A percentile compares a stretch with the other conserved stretches of the same genome.
Evolutionary conservation across 2,113 vertebrate species (phyloP).

Genomic region (Vimba vimba): DNA sequence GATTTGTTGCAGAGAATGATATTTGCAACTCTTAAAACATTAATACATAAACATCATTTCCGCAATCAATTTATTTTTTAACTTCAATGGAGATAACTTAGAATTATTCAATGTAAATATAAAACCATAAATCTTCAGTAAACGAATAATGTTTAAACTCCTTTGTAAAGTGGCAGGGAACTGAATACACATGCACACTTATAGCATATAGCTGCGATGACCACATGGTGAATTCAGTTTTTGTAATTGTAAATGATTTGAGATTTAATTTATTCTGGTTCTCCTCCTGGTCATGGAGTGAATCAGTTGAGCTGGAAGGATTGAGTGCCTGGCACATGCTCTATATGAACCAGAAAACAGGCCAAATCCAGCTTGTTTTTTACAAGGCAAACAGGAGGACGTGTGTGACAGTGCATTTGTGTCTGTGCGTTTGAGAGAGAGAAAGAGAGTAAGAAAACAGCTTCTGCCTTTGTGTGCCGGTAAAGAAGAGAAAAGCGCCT

Average conservation of each 20-base stretch:
- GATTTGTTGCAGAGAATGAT: neutral
- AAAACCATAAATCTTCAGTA: neutral
- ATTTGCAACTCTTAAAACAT: neutral
- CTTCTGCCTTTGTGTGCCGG: slow-evolving; percentile 64
- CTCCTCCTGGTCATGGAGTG: slow-evolving; percentile 92
- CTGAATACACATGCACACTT: neutral
- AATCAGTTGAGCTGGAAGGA: slow-evolving; percentile 82
- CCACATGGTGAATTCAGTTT: neutral
- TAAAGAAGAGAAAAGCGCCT: slow-evolving; percentile 65
- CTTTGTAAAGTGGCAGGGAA: neutral
- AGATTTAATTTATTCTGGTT: slow-evolving; percentile 61
- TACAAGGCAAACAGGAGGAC: slow-evolving; percentile 61
- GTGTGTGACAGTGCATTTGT: neutral
- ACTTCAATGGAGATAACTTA: neutral
- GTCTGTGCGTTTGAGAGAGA: slow-evolving; percentile 25
- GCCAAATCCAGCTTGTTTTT: slow-evolving; percentile 85
- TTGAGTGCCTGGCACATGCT: slow-evolving; percentile 82
- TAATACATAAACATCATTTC: neutral
- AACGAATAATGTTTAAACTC: neutral
- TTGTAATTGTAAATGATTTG: neutral
- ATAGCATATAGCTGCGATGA: neutral
- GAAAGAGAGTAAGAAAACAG: slow-evolving; percentile 54
- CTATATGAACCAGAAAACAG: slow-evolving; percentile 69
- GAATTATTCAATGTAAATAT: neutral
- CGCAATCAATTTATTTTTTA: neutral